Percentiles rank a stretch among this genome's conserved stretches.
Evolutionary conservation across 2,888 invertebrate species (phyloP).

Genomic region (Phytoseiulus persimilis): DNA sequence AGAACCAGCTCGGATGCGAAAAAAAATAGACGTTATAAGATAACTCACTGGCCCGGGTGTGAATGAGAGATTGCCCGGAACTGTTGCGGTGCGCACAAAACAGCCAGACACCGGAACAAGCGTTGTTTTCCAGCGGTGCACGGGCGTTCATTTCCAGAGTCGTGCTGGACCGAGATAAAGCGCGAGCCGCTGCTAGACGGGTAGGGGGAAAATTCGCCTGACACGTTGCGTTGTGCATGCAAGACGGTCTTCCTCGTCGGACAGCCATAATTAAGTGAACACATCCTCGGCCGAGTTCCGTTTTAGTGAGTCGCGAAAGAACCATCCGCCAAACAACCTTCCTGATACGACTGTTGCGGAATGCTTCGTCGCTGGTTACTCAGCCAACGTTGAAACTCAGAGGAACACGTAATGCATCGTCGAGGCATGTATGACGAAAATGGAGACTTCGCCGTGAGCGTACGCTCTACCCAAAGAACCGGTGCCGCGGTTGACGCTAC

Average conservation of each 20-base stretch:
- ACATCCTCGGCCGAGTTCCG: neutral
- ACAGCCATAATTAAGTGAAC: neutral
- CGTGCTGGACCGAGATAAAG: neutral
- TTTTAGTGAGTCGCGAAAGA: neutral
- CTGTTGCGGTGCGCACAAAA: too few species aligned
- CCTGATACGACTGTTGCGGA: neutral
- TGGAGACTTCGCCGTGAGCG: neutral
- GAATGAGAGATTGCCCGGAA: too few species aligned
- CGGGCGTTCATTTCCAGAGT: neutral
- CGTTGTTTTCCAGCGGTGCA: neutral
- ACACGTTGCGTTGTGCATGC: neutral
- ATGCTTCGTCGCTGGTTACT: too few species aligned
- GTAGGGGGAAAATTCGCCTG: neutral
- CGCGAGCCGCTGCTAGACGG: neutral
- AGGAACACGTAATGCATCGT: too few species aligned
- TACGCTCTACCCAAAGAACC: neutral
- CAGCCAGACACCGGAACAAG: neutral
- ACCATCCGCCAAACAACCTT: neutral
- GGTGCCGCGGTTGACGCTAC: neutral
- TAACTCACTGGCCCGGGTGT: too few species aligned
- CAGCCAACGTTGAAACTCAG: too few species aligned
- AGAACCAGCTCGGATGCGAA: too few species aligned
- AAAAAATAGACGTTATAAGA: too few species aligned
- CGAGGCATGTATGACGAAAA: too few species aligned
- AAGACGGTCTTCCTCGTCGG: neutral